phyloP scores from a whole-genome alignment of 2,797 vertebrate genomes.

The Danio albolineatus region DNA sequence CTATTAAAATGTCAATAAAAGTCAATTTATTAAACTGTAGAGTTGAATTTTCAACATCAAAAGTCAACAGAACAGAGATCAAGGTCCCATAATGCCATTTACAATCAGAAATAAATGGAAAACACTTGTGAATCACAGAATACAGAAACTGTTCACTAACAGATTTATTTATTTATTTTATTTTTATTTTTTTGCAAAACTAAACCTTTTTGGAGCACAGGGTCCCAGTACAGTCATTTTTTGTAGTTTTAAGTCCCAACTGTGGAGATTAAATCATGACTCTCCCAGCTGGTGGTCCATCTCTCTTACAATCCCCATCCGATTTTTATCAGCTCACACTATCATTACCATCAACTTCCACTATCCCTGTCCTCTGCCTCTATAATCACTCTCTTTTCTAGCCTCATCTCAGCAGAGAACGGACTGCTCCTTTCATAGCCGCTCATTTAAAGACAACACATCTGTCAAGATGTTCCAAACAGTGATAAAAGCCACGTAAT shows the following conservation, averaged over 20 bases:
- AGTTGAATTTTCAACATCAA: no score
- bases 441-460: not conserved
- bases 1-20: no score
- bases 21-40: no score
- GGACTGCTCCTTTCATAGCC: conserved; percentile 16
- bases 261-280: not conserved
- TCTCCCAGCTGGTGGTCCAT: not conserved
- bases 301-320: conserved; percentile 2
- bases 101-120: no score
- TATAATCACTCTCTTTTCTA: conserved; percentile 21
- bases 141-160: no score
- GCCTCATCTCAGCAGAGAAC: conserved; percentile 12
- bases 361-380: conserved; percentile 19
- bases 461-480: conserved; percentile 14
- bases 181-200: no score
- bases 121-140: no score
- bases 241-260: no score
- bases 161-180: no score
- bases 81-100: no score
- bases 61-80: no score
- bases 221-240: conserved; percentile 8
- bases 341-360: conserved; percentile 18
- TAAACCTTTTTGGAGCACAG: no score
- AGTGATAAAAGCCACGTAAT: not conserved
- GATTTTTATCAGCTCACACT: conserved; percentile 30